Evolutionary conservation across 2,888 invertebrate species (phyloP).

Genomic region (Limnephilus marmoratus): DNA sequence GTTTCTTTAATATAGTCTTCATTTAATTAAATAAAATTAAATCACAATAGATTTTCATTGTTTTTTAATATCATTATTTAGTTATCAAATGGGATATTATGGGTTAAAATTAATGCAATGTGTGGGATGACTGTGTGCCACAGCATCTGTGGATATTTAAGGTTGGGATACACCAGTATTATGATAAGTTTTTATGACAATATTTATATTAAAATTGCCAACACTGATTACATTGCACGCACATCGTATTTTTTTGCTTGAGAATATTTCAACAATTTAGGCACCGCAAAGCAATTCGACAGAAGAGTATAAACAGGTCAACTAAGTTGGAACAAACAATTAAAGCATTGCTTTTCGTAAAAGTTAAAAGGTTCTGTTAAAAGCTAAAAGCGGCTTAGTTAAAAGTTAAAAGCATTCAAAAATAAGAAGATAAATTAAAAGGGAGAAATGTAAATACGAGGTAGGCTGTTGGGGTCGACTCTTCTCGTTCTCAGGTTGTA

Average conservation of each 20-base stretch:
- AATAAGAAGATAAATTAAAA: no score
- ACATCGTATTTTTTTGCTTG: not conserved
- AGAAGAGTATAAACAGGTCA: not conserved
- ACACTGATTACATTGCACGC: not conserved
- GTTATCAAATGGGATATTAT: not conserved
- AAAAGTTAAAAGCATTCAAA: no score
- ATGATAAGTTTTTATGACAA: not conserved
- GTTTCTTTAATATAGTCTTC: no score
- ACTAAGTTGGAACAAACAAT: no score
- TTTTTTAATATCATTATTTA: not conserved
- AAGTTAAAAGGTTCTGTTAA: no score
- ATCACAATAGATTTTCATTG: not conserved
- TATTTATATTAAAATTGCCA: not conserved
- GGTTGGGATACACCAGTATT: not conserved
- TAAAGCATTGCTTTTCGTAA: no score
- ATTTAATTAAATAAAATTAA: no score
- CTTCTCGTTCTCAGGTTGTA: no score
- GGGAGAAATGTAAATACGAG: no score
- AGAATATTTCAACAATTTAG: not conserved
- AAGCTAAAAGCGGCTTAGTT: no score
- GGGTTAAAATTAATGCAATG: not conserved
- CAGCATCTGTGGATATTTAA: slow-evolving; percentile 5
- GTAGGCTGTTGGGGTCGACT: no score
- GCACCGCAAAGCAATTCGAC: not conserved
- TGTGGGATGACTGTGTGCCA: not conserved